Base-by-base conservation (phyloP, 2,888 invertebrate genomes). In the Volucella zonaria region DNA sequence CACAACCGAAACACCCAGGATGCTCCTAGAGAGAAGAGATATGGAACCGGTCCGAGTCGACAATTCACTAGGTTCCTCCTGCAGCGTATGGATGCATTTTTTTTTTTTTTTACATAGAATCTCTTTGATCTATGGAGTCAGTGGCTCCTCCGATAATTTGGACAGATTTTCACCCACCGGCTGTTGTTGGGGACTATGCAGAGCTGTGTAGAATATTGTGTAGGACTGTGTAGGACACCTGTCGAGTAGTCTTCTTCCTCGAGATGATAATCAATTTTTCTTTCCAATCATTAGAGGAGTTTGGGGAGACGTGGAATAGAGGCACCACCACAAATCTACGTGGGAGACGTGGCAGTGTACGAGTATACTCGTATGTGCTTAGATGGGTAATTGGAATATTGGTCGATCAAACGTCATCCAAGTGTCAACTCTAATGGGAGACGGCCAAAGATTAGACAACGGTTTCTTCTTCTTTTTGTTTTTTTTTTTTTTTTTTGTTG, bases 111-210 rank as follows among this genome's bases (percentile, higher is more conserved):
- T 31, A 31, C 31, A 54, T 75, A 75, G 75, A 80, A 80, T 81
- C 81, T 76, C 80, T 85, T 81, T 85, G 85, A 85, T 85, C 76
- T 73, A 54, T 67, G 47, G 58, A 85, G 81, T 77, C 76, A 81
- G 76, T 83, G 83, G 76, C 85, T 81, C 76, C 73, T 73, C 52
- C 67, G 73, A 81, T 77, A 85, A 81, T 85, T 85, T 81, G 81
- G 81, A 85, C 76, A 81, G 85, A 85, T 85, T 81, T 85, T 73
- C 75, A 83, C 66, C 80, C 71, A 64, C 52, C 43, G 67, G 61
- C 74, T 42, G 42, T 12, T 6, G 40, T 10, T 12, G 40, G 14
- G 43, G 45, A 11, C 11, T n/a, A 1, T 23, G 23, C 23, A 23
- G 6, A 31, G 31, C 31, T 31, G 31, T 31, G 31, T 31, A 31